A percentile compares a stretch with the other conserved stretches of the same genome.
Conservation (phyloP, 2,113 vertebrate genomes). For the Nothobranchius furzeri region DNA sequence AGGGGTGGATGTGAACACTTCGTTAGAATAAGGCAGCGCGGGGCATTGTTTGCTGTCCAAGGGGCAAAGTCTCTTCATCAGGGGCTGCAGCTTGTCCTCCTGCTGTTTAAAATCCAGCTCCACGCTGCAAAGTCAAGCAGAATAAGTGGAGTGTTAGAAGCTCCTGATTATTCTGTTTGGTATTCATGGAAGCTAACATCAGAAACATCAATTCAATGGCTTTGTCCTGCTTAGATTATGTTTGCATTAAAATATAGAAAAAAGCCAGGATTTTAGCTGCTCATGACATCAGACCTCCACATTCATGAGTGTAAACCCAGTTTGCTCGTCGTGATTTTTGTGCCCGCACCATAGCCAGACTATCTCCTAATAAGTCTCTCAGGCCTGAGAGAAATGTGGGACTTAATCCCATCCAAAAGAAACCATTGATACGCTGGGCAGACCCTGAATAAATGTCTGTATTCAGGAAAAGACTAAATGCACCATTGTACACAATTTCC, state of each 20-base stretch:
- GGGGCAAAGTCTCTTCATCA: conserved; percentile 93
- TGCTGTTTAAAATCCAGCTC: conserved; percentile 98
- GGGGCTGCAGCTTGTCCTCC: conserved; percentile 95
- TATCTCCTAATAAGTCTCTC: conserved; percentile 64
- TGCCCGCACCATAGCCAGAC: conserved; percentile 39
- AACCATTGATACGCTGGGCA: conserved; percentile 61
- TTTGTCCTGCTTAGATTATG: conserved; percentile 56
- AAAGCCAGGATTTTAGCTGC: conserved; percentile 34
- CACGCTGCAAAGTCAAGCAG: conserved; percentile 80
- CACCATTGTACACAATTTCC: conserved; percentile 54
- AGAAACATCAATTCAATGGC: not conserved
- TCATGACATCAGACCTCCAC: conserved; percentile 53
- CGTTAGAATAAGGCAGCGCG: conserved; percentile 95
- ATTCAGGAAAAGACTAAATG: conserved; percentile 59
- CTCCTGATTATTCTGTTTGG: conserved; percentile 9
- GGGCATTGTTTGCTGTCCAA: conserved; percentile 90
- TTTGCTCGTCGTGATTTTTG: conserved; percentile 57
- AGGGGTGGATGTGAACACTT: conserved; percentile 92
- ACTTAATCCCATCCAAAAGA: conserved; percentile 69
- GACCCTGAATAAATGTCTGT: conserved; percentile 59
- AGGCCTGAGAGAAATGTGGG: conserved; percentile 45
- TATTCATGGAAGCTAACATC: not conserved
- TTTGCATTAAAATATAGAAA: conserved; percentile 19
- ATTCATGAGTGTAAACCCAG: conserved; percentile 58
- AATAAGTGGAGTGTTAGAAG: conserved; percentile 13